Evolutionary conservation across 1,140 invertebrate species (phyloP).

Genomic region (Drosophila virilis): DNA sequence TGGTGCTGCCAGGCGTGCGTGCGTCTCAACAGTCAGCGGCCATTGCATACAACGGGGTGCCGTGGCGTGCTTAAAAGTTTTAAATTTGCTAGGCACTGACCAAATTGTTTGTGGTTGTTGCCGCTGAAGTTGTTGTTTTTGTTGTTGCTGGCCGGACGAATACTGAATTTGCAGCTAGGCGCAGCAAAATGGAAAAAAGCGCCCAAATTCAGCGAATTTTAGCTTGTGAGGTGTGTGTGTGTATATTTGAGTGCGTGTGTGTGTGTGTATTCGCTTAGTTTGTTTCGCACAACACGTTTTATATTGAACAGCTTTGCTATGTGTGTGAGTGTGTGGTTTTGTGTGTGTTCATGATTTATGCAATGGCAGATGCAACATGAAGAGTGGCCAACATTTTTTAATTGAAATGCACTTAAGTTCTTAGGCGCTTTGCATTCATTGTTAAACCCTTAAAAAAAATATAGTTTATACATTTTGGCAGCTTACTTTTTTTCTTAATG

Average conservation of each 20-base stretch:
- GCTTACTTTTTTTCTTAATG: too few species aligned
- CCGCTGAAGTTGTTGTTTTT: conserved; percentile 18
- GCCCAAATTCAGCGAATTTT: conserved; percentile 31
- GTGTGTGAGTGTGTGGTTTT: conserved; percentile 11
- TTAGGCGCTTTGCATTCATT: conserved; percentile 31
- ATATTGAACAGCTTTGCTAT: conserved; percentile 74
- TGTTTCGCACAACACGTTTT: conserved; percentile 64
- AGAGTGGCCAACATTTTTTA: conserved; percentile 47
- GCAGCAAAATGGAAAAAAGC: conserved; percentile 31
- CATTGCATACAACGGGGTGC: conserved; percentile 45
- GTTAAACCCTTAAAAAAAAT: conserved; percentile 7
- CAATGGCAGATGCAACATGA: conserved; percentile 38
- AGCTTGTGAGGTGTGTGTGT: conserved; percentile 22
- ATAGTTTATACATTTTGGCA: too few species aligned
- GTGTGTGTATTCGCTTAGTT: conserved; percentile 29
- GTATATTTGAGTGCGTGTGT: conserved; percentile 3
- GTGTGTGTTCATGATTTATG: conserved; percentile 62
- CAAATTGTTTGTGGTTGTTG: conserved; percentile 31
- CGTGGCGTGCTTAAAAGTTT: conserved; percentile 78
- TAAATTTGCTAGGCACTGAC: conserved; percentile 59
- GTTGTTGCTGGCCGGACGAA: conserved; percentile 16
- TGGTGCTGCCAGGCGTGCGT: conserved; percentile 51
- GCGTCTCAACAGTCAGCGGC: conserved; percentile 58
- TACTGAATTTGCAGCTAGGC: conserved; percentile 47
- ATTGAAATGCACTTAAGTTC: conserved; percentile 78